phyloP scores from a whole-genome alignment of 92 coral and sea anemone genomes.

The Bergia sp. region DNA sequence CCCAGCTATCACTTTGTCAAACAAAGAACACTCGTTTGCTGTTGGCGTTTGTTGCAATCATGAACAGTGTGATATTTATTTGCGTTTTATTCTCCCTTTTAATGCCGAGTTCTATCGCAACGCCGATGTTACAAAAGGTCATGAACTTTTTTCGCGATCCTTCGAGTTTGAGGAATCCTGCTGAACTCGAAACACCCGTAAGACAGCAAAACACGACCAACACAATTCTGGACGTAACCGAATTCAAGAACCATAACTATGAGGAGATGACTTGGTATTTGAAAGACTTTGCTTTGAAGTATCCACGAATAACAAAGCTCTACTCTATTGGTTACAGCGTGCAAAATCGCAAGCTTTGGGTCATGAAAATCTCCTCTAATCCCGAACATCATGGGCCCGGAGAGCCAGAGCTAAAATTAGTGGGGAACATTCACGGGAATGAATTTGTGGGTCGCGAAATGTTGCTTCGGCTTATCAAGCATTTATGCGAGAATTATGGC shows the following conservation, averaged over 20 bases:
- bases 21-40: neutral
- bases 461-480: constrained; percentile 75
- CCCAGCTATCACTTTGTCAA: constrained; percentile 4
- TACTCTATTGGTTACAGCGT: constrained; percentile 96
- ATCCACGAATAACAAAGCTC: constrained; percentile 76
- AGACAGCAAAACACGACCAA: constrained; percentile 20
- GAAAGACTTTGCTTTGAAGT: constrained; percentile 87
- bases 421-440: constrained; percentile 93
- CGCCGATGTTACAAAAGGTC: constrained; percentile 17
- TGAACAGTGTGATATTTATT: neutral
- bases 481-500: constrained; percentile 85
- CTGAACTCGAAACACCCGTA: neutral
- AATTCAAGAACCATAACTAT: constrained; percentile 83
- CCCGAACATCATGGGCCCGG: constrained; percentile 93
- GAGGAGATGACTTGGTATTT: constrained; percentile 96
- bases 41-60: neutral
- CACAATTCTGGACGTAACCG: constrained; percentile 71
- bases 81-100: neutral
- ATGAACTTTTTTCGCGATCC: constrained; percentile 31
- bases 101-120: constrained; percentile 6
- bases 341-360: constrained; percentile 96
- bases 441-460: constrained; percentile 90
- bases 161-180: neutral
- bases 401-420: constrained; percentile 87
- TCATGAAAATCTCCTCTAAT: constrained; percentile 86